Evolutionary conservation across 2,888 invertebrate genomes (phyloP).

Genomic region (Melangyna quadrimaculata): DNA sequence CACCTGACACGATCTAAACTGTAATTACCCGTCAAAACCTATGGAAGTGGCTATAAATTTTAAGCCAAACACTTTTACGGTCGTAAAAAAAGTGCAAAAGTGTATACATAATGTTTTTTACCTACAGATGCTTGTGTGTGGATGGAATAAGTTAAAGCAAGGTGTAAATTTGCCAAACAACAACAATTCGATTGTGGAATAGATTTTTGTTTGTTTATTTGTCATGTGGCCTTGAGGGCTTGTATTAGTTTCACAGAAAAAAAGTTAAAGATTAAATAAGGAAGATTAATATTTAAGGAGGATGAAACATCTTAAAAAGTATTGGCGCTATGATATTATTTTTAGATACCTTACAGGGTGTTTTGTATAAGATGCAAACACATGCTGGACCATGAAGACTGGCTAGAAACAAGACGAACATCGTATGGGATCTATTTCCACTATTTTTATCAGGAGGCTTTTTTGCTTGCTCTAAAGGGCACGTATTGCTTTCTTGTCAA

Average conservation of each 20-base stretch:
- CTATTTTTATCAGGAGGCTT: too few species aligned
- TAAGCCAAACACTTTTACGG: conserved; percentile 49
- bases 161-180: conserved; percentile 60
- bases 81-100: conserved; percentile 47
- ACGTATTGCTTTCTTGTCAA: too few species aligned
- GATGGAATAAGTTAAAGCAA: conserved; percentile 20
- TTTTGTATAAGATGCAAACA: too few species aligned
- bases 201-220: not conserved
- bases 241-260: not conserved
- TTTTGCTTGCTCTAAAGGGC: too few species aligned
- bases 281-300: too few species aligned
- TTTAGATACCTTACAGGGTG: too few species aligned
- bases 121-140: not conserved
- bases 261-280: too few species aligned
- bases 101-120: not conserved
- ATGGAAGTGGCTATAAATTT: conserved; percentile 69
- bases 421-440: too few species aligned
- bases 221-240: not conserved
- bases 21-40: conserved; percentile 70
- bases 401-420: too few species aligned
- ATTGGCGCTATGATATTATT: too few species aligned
- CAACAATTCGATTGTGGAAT: not conserved
- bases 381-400: too few species aligned
- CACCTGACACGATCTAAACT: conserved; percentile 72
- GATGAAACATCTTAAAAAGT: too few species aligned